phyloP scores from a whole-genome alignment of 2,888 invertebrate genomes.

The Orthosia gothica region DNA sequence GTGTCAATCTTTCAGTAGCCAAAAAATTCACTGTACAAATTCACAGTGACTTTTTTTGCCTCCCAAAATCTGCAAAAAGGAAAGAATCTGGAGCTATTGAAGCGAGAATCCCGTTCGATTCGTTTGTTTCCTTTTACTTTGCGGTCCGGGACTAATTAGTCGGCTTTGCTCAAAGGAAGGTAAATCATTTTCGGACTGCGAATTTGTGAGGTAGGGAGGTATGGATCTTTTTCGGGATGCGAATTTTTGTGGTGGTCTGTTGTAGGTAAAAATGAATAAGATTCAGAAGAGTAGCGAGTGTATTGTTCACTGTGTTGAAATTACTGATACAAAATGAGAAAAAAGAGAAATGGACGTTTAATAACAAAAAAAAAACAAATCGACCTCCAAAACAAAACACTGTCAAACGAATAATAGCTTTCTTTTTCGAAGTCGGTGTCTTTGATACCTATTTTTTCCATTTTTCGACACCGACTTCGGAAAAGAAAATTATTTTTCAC shows the following conservation, averaged over 20 bases:
- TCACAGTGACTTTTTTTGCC: not conserved
- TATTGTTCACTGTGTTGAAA: not conserved
- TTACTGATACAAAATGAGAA: too few species aligned
- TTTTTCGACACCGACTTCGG: too few species aligned
- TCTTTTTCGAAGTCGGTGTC: too few species aligned
- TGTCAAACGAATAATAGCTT: too few species aligned
- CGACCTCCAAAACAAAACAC: too few species aligned
- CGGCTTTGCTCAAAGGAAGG: slow-evolving; percentile 6
- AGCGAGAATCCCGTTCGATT: slow-evolving; percentile 39
- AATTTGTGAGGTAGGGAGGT: not conserved
- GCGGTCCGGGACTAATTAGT: slow-evolving; percentile 28
- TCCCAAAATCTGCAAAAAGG: slow-evolving; percentile 10
- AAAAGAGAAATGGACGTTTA: too few species aligned
- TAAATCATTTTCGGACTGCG: not conserved
- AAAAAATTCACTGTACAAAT: slow-evolving; percentile 24
- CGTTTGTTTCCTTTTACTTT: slow-evolving; percentile 33
- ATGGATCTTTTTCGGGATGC: not conserved
- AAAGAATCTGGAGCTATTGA: not conserved
- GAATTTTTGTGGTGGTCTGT: not conserved
- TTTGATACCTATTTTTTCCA: too few species aligned
- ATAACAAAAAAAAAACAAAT: too few species aligned
- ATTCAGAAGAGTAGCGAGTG: not conserved
- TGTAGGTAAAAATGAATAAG: not conserved
- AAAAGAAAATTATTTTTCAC: too few species aligned
- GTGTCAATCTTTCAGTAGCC: slow-evolving; percentile 6